Conservation (phyloP, 2,797 vertebrate genomes). For the Sphaeramia orbicularis region DNA sequence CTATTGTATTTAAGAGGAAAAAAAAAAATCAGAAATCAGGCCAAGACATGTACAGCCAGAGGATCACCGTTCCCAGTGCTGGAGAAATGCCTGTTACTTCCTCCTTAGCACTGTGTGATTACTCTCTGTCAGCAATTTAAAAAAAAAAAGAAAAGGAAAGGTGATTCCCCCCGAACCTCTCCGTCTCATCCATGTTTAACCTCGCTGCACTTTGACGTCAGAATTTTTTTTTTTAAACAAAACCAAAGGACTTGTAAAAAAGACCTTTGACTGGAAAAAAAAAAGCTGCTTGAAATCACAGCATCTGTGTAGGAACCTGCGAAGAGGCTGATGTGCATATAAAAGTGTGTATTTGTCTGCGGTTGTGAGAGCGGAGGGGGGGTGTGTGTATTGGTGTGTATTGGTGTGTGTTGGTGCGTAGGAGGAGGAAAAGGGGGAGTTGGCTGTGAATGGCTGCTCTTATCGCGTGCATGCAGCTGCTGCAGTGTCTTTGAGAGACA, state of each 20-base stretch:
- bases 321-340: conserved; percentile 50
- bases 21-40: conserved; percentile 1
- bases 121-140: conserved; percentile 37
- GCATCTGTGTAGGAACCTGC: conserved; percentile 60
- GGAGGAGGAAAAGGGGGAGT: conserved; percentile 66
- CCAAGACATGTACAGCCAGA: conserved; percentile 6
- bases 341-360: conserved; percentile 26
- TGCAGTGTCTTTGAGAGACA: conserved; percentile 82
- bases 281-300: conserved; percentile 56
- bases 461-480: conserved; percentile 86
- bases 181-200: conserved; percentile 43
- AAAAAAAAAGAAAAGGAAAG: conserved; percentile 39
- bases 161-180: conserved; percentile 28
- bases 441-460: conserved; percentile 83
- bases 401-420: conserved; percentile 58
- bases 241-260: conserved; percentile 38
- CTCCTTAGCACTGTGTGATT: conserved; percentile 31
- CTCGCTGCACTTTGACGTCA: conserved; percentile 53
- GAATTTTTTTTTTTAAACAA: conserved; percentile 8
- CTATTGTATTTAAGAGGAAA: conserved; percentile 1
- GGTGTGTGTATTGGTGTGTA: conserved; percentile 21
- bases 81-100: conserved; percentile 15
- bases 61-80: conserved; percentile 17
- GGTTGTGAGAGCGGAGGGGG: conserved; percentile 29
- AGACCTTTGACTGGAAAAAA: conserved; percentile 68